Evolutionary conservation across 2,113 vertebrate species (phyloP).

Genomic region (Probosciger aterrimus): DNA sequence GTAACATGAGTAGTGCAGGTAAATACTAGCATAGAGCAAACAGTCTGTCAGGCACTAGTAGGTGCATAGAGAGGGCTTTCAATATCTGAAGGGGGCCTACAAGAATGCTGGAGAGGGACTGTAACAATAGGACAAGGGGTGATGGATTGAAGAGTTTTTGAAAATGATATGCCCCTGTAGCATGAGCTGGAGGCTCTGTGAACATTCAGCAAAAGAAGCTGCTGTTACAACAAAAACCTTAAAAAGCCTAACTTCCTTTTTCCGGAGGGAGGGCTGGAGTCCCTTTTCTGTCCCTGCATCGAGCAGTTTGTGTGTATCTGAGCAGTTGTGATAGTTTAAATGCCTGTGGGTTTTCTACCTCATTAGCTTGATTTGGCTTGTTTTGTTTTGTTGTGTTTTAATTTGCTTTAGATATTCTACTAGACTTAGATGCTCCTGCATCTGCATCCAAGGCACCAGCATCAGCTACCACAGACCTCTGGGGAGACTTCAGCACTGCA

Average conservation of each 20-base stretch:
- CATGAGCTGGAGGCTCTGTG: neutral
- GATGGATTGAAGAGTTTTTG: neutral
- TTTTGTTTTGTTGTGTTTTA: neutral
- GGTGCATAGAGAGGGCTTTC: neutral
- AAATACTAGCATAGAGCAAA: neutral
- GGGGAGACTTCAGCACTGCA: constrained; percentile 91
- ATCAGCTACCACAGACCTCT: constrained; percentile 79
- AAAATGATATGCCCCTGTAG: neutral
- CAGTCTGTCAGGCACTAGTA: neutral
- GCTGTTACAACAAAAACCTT: neutral
- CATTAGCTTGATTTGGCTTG: neutral
- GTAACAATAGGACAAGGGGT: neutral
- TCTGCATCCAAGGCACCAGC: constrained; percentile 58
- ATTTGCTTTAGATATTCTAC: constrained; percentile 69
- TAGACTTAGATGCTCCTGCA: constrained; percentile 76
- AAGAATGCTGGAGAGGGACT: neutral
- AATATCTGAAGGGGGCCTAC: neutral
- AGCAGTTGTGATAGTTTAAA: neutral
- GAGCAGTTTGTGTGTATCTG: neutral
- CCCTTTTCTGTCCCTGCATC: neutral
- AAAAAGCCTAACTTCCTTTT: neutral
- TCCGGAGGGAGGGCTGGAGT: neutral
- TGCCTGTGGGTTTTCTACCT: neutral
- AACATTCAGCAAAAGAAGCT: neutral
- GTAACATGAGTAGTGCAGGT: constrained; percentile 75